Evolutionary conservation across 2,888 invertebrate species (phyloP), one percentile per base, ranked within the genome.

Genomic region (Eupithecia dodoneata): DNA sequence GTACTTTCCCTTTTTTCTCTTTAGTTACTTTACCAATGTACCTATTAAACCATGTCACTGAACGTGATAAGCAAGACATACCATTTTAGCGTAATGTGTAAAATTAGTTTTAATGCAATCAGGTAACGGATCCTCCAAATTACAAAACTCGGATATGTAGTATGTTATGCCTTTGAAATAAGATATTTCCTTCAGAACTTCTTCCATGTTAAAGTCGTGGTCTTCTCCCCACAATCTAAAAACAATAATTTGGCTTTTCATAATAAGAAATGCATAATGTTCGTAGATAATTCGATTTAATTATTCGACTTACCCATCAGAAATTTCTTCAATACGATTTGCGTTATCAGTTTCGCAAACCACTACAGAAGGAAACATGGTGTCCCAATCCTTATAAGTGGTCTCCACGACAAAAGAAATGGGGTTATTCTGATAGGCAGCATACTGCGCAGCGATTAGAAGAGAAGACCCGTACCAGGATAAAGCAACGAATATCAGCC

Each of bases 361-460:
- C 2, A 96, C 96, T 52, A 98, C 92, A 0, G 97, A 95, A 0
- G 98, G 97, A 83, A 98, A 97, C 75, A 96, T 92, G 0, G 97
- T 97, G 83, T 97, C 93, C 97, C 97, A 97, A 82, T 97, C 96
- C 49, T 97, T 95, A 87, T 97, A 97, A 0, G 96, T 96, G 0
- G 97, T 97, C 84, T 97, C 97, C 15, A 97, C 96, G 0, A 97
- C 97, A 86, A 98, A 97, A 75, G 97, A 97, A 74, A 97, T 97
- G 0, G 97, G 97, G 86, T 97, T 96, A 82, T 97, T 96, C 82
- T 96, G 95, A 85, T 96, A 97, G 0, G 96, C 96, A n/a, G 95
- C 90, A 89, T 96, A 96, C 75, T 96, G 96, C 0, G 96, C 95
- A 12, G 89, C 86, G 75, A 97, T 96, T 77, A 97, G 88, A 4